These are phyloP conservation scores for Etia nguti DNA, from an alignment of 2,113 vertebrate species.

Conservation along the genomic window DNA sequence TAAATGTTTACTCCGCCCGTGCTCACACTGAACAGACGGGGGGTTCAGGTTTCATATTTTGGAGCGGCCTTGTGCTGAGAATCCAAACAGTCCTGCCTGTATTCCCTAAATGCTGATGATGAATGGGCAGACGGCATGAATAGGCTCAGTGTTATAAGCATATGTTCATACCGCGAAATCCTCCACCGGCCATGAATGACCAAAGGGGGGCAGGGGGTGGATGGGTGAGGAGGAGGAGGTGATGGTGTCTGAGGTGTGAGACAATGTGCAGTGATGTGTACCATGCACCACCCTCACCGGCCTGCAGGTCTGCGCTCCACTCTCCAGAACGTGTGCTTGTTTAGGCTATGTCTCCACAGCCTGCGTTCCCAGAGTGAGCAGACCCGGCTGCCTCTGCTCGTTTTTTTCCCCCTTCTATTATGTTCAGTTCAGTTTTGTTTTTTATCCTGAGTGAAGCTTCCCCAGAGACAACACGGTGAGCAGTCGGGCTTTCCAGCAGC, in stretches of 20 bases:
- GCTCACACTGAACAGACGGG: slow-evolving; percentile 6
- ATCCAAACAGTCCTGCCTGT: slow-evolving; percentile 49
- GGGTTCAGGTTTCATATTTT: slow-evolving; percentile 42
- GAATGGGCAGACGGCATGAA: slow-evolving; percentile 51
- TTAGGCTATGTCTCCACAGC: slow-evolving; percentile 60
- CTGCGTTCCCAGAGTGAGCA: slow-evolving; percentile 47
- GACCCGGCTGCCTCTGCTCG: background rate
- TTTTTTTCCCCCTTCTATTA: background rate
- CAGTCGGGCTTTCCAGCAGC: slow-evolving; percentile 34
- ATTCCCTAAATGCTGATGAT: slow-evolving; percentile 54
- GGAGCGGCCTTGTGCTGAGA: slow-evolving; percentile 7
- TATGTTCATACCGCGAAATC: background rate
- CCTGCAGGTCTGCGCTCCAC: background rate
- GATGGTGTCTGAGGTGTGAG: background rate
- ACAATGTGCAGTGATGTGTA: background rate
- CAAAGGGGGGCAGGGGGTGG: background rate
- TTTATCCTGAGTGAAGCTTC: slow-evolving; percentile 6
- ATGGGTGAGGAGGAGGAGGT: background rate
- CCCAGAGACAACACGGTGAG: background rate
- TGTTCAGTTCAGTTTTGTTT: background rate
- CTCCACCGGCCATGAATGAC: background rate
- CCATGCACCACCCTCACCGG: slow-evolving; percentile 6
- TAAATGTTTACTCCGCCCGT: background rate
- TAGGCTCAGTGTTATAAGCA: slow-evolving; percentile 38
- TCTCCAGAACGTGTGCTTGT: slow-evolving; percentile 26